These are phyloP conservation scores for Ctenoplectra terminalis DNA, from an alignment of 1,140 invertebrate species.

Conservation along the genomic window DNA sequence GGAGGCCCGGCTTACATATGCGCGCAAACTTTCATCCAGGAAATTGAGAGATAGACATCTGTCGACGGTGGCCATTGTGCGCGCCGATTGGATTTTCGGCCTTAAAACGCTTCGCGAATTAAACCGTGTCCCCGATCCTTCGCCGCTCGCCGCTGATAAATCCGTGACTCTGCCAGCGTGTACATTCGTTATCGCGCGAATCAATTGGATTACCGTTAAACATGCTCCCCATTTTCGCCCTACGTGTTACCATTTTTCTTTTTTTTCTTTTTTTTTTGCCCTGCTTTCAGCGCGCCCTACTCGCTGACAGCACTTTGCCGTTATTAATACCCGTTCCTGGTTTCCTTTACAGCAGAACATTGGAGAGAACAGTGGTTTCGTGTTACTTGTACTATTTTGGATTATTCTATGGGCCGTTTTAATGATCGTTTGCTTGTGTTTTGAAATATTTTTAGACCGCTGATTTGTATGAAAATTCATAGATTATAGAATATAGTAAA, in stretches of 20 bases:
- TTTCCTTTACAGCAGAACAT: background rate
- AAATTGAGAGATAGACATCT: conserved; percentile 81
- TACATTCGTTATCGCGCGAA: conserved; percentile 55
- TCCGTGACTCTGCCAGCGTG: conserved; percentile 52
- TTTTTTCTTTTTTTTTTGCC: background rate
- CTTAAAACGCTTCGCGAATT: conserved; percentile 68
- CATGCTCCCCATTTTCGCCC: conserved; percentile 27
- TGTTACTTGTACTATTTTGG: too few species aligned
- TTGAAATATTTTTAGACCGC: too few species aligned
- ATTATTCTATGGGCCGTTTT: too few species aligned
- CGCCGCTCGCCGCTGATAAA: conserved; percentile 56
- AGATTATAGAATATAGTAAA: too few species aligned
- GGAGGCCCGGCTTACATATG: conserved; percentile 62
- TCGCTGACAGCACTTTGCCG: background rate
- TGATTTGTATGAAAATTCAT: too few species aligned
- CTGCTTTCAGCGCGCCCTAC: background rate
- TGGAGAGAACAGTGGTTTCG: background rate
- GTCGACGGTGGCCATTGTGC: conserved; percentile 73
- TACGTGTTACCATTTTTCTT: conserved; percentile 5
- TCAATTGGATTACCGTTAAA: conserved; percentile 63
- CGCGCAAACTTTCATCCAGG: conserved; percentile 73
- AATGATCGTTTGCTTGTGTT: too few species aligned
- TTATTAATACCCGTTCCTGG: background rate
- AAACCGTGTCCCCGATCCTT: conserved; percentile 63
- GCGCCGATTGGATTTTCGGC: conserved; percentile 62